Percentiles rank a stretch among this genome's conserved stretches.
These are phyloP conservation scores for Acanthiza pusilla DNA, from an alignment of 2,797 vertebrate genomes.

Conservation along the genomic window DNA sequence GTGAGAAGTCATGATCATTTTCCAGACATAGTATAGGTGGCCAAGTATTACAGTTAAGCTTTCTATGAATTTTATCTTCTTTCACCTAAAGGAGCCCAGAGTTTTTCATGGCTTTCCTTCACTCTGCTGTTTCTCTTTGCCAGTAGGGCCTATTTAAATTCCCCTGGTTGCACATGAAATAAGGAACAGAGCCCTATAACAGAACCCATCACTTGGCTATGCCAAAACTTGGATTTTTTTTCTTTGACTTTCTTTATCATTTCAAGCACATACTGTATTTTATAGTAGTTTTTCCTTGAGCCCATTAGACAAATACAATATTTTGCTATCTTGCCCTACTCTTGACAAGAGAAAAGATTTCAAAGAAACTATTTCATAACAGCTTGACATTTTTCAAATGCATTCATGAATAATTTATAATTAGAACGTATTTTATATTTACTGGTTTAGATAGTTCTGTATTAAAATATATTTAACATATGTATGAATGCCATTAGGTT, in stretches of 20 bases:
- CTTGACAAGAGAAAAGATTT: not conserved
- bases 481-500: not conserved
- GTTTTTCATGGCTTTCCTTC: not conserved
- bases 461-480: constrained; percentile 7
- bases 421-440: not conserved
- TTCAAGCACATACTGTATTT: not conserved
- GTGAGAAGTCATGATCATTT: not conserved
- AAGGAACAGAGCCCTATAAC: not conserved
- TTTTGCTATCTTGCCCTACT: not conserved
- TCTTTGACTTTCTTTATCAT: not conserved
- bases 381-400: not conserved
- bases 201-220: not conserved
- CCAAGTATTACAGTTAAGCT: not conserved
- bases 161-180: not conserved
- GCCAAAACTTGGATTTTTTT: not conserved
- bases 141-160: not conserved
- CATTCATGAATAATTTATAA: not conserved
- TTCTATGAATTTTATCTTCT: not conserved
- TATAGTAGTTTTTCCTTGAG: not conserved
- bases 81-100: not conserved
- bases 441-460: not conserved
- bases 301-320: not conserved
- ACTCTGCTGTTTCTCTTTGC: not conserved
- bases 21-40: not conserved
- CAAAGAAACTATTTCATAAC: not conserved